Conservation (phyloP, 1,140 invertebrate genomes). For the Bicyclus anynana region DNA sequence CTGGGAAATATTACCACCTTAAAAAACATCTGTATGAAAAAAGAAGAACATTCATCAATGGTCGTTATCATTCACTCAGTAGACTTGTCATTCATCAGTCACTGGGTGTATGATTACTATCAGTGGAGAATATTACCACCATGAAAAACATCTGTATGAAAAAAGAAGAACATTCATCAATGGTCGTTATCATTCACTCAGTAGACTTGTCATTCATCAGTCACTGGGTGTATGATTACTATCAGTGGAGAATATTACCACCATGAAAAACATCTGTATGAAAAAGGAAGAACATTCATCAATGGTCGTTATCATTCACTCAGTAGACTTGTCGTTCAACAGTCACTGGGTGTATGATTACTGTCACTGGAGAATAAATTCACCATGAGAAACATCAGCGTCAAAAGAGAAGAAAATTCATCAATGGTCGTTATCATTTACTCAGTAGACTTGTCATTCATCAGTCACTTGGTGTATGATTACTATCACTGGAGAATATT, state of each 20-base stretch:
- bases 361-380: neutral
- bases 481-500: slow-evolving; percentile 2
- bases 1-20: too few relatives aligned
- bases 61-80: neutral
- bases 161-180: neutral
- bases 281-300: neutral
- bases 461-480: slow-evolving; percentile 44
- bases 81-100: too few relatives aligned
- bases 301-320: slow-evolving; percentile 10
- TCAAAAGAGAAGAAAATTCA: neutral
- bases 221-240: too few relatives aligned
- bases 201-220: too few relatives aligned
- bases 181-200: neutral
- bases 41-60: neutral
- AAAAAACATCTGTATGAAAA: too few relatives aligned
- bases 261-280: too few relatives aligned
- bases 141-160: too few relatives aligned
- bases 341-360: slow-evolving; percentile 42
- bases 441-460: slow-evolving; percentile 23
- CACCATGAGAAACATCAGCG: too few relatives aligned
- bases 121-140: too few relatives aligned
- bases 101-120: too few relatives aligned
- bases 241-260: too few relatives aligned
- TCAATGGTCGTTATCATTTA: neutral
- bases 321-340: slow-evolving; percentile 16